Conservation (phyloP, 1,140 invertebrate genomes). For the Drosophila dunni region DNA sequence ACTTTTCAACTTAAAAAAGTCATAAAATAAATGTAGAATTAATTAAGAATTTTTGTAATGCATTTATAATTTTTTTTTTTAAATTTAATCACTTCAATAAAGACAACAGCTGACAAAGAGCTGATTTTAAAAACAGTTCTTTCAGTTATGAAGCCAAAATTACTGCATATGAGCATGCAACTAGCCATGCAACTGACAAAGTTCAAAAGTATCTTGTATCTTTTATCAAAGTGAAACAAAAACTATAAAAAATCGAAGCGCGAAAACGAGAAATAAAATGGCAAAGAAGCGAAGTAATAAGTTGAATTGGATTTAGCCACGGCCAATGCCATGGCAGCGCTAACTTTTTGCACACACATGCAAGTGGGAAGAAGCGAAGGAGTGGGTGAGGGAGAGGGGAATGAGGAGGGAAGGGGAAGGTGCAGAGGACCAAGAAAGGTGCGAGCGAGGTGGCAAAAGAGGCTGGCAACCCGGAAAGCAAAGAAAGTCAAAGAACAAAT, state of each 20-base stretch:
- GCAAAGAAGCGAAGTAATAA: conserved; percentile 26
- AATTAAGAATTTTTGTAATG: too few relatives aligned
- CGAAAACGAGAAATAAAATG: conserved; percentile 25
- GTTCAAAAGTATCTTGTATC: conserved; percentile 21
- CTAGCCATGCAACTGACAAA: conserved; percentile 17
- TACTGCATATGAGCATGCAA: background rate
- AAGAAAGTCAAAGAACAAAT: conserved; percentile 82
- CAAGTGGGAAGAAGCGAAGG: background rate
- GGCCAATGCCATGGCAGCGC: conserved; percentile 24
- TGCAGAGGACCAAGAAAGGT: background rate
- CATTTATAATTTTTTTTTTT: too few relatives aligned
- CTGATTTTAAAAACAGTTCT: too few relatives aligned
- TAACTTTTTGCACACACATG: conserved; percentile 23
- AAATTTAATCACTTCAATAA: too few relatives aligned
- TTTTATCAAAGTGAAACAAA: conserved; percentile 28
- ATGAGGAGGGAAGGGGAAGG: background rate
- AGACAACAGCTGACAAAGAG: too few relatives aligned
- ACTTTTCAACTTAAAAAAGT: too few relatives aligned
- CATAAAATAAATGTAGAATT: too few relatives aligned
- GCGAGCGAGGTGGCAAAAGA: background rate
- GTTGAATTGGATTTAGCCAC: conserved; percentile 31
- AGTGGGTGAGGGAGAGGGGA: background rate
- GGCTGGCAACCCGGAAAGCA: conserved; percentile 62
- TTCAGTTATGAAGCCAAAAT: too few relatives aligned
- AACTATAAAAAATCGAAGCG: conserved; percentile 12